phyloP scores from a whole-genome alignment of 2,797 vertebrate genomes.

The Carduelis carduelis region DNA sequence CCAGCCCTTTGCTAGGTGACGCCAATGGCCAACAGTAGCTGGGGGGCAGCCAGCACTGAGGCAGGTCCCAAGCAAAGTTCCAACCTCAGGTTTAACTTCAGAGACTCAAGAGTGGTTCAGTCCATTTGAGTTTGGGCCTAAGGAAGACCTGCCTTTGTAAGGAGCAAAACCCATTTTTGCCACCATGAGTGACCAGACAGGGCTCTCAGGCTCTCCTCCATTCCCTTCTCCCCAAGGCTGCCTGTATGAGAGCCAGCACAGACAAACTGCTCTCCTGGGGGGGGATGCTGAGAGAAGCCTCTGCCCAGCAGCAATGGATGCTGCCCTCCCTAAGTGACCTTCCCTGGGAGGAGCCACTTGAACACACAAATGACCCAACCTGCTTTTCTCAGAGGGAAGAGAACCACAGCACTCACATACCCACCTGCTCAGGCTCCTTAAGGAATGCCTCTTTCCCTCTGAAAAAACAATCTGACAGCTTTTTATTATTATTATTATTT shows the following conservation, averaged over 20 bases:
- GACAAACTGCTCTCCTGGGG: background rate
- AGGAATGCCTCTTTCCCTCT: background rate
- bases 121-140: background rate
- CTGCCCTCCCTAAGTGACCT: background rate
- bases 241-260: background rate
- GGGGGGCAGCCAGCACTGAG: background rate
- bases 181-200: background rate
- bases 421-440: background rate
- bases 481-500: background rate
- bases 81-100: background rate
- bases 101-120: background rate
- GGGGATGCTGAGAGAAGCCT: background rate
- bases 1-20: background rate
- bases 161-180: background rate
- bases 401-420: background rate
- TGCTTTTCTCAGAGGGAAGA: background rate
- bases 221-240: background rate
- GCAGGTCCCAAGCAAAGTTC: background rate
- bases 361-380: background rate
- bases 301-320: accelerated
- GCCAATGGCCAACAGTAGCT: background rate
- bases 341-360: background rate
- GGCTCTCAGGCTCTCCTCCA: background rate
- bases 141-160: background rate
- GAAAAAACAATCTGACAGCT: background rate